phyloP scores from a whole-genome alignment of 2,888 invertebrate genomes.

The Melanostoma mellinum region DNA sequence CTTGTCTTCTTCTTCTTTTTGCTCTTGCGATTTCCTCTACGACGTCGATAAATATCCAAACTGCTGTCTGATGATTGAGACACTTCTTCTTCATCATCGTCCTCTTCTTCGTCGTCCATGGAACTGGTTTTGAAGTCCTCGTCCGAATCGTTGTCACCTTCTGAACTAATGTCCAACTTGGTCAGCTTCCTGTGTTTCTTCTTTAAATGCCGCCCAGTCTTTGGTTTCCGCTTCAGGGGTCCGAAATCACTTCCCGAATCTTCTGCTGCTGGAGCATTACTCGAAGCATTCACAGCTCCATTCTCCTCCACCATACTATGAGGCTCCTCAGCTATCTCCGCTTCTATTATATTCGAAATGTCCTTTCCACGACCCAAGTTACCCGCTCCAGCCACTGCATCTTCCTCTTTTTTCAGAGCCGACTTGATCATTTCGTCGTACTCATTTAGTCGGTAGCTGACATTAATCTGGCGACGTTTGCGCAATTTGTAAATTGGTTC shows the following conservation, averaged over 20 bases:
- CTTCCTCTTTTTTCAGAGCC: conserved; percentile 90
- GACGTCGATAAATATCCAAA: conserved; percentile 82
- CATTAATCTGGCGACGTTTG: conserved; percentile 90
- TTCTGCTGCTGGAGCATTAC: conserved; percentile 51
- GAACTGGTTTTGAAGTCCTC: conserved; percentile 94
- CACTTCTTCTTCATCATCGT: conserved; percentile 83
- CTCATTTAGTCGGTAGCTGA: conserved; percentile 94
- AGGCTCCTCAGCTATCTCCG: conserved; percentile 84
- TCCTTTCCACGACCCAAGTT: conserved; percentile 94
- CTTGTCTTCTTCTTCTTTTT: conserved; percentile 81
- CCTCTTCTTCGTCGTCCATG: conserved; percentile 83
- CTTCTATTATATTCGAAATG: conserved; percentile 93
- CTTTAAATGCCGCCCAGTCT: conserved; percentile 77
- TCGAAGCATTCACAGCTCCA: conserved; percentile 76
- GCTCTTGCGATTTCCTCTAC: conserved; percentile 82
- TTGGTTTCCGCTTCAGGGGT: conserved; percentile 77
- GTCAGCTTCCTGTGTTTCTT: conserved; percentile 90
- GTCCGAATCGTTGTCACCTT: conserved; percentile 90
- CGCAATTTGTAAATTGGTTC: conserved; percentile 93
- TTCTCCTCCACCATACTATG: conserved; percentile 76
- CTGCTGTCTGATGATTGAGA: conserved; percentile 83
- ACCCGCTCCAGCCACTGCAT: conserved; percentile 89
- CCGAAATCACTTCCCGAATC: conserved; percentile 81
- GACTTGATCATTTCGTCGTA: conserved; percentile 98
- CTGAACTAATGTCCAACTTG: conserved; percentile 90